Percentiles rank a stretch among this genome's conserved stretches.
phyloP scores from a whole-genome alignment of 2,888 invertebrate genomes.

The Drosophila mercatorum region DNA sequence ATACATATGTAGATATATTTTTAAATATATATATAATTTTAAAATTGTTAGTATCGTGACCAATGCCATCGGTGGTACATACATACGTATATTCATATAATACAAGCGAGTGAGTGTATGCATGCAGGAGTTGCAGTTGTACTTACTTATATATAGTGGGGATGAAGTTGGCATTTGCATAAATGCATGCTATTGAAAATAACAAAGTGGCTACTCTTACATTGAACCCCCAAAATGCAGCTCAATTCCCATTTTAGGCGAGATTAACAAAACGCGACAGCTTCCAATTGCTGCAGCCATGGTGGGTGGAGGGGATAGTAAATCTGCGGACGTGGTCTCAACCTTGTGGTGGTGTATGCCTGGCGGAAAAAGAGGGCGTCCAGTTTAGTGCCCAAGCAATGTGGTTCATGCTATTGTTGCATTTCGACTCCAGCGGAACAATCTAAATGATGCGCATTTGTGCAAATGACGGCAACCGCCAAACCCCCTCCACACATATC shows the following conservation, averaged over 20 bases:
- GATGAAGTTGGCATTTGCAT: constrained; percentile 67
- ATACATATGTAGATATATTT: not conserved
- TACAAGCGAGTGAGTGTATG: not conserved
- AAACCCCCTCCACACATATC: constrained; percentile 17
- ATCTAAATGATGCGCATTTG: constrained; percentile 55
- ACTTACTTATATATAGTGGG: constrained; percentile 8
- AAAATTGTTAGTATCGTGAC: constrained; percentile 32
- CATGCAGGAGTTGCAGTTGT: not conserved
- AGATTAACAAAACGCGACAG: constrained; percentile 43
- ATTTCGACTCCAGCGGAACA: constrained; percentile 48
- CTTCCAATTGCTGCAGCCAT: constrained; percentile 23
- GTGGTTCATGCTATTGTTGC: constrained; percentile 58
- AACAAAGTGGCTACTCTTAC: constrained; percentile 60
- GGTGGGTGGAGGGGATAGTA: constrained; percentile 4
- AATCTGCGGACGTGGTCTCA: constrained; percentile 1
- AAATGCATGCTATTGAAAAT: constrained; percentile 67
- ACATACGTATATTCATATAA: not conserved
- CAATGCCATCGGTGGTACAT: constrained; percentile 11
- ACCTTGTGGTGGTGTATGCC: constrained; percentile 9
- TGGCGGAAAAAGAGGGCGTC: constrained; percentile 9
- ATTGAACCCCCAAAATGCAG: constrained; percentile 34
- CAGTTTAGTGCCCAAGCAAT: constrained; percentile 39
- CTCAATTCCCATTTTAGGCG: constrained; percentile 17
- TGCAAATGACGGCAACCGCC: constrained; percentile 47
- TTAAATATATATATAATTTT: constrained; percentile 5